phyloP scores from a whole-genome alignment of 1,140 invertebrate genomes.

The Megathymus violae region DNA sequence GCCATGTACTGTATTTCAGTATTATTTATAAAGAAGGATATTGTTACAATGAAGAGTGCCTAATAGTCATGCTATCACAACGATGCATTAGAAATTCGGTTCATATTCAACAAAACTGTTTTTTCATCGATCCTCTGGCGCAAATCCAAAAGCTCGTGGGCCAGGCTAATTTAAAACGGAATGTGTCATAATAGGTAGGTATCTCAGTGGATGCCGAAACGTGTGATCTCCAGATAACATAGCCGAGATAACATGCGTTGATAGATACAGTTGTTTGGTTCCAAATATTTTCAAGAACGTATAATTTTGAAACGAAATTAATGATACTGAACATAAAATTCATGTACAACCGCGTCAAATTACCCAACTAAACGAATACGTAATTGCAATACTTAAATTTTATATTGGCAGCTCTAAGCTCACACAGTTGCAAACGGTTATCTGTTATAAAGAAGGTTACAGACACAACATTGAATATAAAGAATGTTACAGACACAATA shows the following conservation, averaged over 20 bases:
- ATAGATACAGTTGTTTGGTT: constrained; percentile 39
- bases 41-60: too few relatives aligned
- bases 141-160: constrained; percentile 58
- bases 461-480: too few relatives aligned
- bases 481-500: too few relatives aligned
- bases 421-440: not conserved
- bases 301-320: not conserved
- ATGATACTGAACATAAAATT: not conserved
- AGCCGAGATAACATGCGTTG: constrained; percentile 40
- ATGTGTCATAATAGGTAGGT: constrained; percentile 72
- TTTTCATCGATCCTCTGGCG: constrained; percentile 62
- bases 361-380: not conserved
- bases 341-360: constrained; percentile 7
- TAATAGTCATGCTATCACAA: too few relatives aligned
- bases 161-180: constrained; percentile 73
- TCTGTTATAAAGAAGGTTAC: too few relatives aligned
- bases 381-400: not conserved
- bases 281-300: constrained; percentile 10
- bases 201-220: constrained; percentile 54
- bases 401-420: constrained; percentile 11
- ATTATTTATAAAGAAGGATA: too few relatives aligned
- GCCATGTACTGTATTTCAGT: too few relatives aligned
- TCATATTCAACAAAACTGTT: constrained; percentile 46
- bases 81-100: constrained; percentile 22
- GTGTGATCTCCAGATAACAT: constrained; percentile 52